Evolutionary conservation across 2,797 vertebrate genomes (phyloP).

Genomic region (Eulemur coronatus): DNA sequence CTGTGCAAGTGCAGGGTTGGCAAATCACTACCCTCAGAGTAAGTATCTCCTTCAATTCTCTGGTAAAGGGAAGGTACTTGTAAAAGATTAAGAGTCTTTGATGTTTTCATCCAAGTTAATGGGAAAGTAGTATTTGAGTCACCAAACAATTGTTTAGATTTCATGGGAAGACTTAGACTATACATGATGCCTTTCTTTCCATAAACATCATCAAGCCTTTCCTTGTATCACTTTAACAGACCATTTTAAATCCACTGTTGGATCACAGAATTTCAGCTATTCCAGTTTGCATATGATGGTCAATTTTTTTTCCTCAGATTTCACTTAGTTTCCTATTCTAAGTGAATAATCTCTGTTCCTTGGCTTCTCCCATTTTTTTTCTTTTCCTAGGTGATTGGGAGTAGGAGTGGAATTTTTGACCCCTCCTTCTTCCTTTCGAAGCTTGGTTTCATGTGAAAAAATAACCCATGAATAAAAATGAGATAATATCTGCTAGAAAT

Average conservation of each 20-base stretch:
- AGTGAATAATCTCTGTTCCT: neutral
- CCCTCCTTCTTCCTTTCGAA: neutral
- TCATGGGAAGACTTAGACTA: neutral
- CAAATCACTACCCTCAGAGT: neutral
- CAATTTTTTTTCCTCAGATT: neutral
- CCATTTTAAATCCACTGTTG: neutral
- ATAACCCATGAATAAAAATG: conserved; percentile 5
- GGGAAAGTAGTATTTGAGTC: neutral
- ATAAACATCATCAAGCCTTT: neutral
- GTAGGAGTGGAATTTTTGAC: neutral
- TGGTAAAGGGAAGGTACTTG: neutral
- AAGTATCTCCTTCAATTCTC: neutral
- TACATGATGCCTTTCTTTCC: neutral
- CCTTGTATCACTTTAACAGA: neutral
- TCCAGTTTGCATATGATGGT: neutral
- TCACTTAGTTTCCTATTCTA: neutral
- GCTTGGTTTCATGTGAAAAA: conserved; percentile 25
- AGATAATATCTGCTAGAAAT: conserved; percentile 39
- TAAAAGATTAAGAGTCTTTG: conserved; percentile 19
- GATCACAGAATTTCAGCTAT: neutral
- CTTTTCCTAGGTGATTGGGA: neutral
- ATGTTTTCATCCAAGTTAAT: conserved; percentile 8
- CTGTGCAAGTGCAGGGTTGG: neutral
- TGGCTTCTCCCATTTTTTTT: neutral
- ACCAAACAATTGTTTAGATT: neutral